phyloP scores from a whole-genome alignment of 1,140 invertebrate genomes.

The Tribolium madens region DNA sequence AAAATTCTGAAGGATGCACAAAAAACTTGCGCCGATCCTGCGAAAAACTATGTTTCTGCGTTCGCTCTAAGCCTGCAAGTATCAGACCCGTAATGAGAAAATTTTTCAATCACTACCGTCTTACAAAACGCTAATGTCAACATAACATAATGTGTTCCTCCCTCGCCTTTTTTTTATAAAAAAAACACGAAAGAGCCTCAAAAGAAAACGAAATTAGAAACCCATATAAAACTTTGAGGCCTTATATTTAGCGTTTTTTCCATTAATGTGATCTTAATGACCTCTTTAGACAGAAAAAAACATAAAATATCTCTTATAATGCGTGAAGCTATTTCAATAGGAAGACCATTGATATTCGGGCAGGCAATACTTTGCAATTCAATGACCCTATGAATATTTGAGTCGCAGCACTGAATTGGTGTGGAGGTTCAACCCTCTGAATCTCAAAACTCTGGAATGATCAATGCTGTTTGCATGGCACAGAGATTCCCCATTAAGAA shows the following conservation, averaged over 20 bases:
- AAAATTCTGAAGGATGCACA: no score
- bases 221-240: not conserved
- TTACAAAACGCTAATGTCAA: not conserved
- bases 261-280: conserved; percentile 19
- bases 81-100: not conserved
- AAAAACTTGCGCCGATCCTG: no score
- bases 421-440: conserved; percentile 18
- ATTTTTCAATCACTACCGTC: not conserved
- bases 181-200: not conserved
- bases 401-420: conserved; percentile 1
- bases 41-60: no score
- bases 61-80: not conserved
- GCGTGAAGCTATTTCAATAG: conserved; percentile 23
- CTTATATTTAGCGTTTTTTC: not conserved
- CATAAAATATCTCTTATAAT: conserved; percentile 1
- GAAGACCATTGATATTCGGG: conserved; percentile 25
- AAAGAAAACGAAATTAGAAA: not conserved
- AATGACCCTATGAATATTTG: conserved; percentile 29
- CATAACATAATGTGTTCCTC: not conserved
- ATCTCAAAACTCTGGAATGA: conserved; percentile 17
- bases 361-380: conserved; percentile 35
- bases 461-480: conserved; percentile 36
- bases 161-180: not conserved
- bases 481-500: conserved; percentile 32
- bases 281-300: conserved; percentile 15